Evolutionary conservation across 2,888 invertebrate genomes (phyloP).

Genomic region (Sericinus montela): DNA sequence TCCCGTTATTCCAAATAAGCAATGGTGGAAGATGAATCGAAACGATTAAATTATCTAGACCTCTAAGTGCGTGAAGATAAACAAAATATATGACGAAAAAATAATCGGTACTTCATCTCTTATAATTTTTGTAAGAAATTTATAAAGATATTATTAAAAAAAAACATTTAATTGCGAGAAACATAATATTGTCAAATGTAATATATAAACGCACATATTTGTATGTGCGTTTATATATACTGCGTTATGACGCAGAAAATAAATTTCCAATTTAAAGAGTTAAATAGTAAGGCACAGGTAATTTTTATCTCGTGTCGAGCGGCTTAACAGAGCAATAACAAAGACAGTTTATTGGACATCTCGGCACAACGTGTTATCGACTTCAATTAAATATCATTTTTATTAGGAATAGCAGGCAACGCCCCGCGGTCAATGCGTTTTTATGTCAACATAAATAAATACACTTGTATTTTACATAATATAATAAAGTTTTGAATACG

Average conservation of each 20-base stretch:
- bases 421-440: slow-evolving; percentile 56
- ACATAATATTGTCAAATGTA: too few species aligned
- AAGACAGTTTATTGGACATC: slow-evolving; percentile 72
- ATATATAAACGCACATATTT: too few species aligned
- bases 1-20: too few species aligned
- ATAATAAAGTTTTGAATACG: not conserved
- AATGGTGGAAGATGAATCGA: too few species aligned
- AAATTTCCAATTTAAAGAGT: slow-evolving; percentile 9
- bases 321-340: slow-evolving; percentile 71
- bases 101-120: too few species aligned
- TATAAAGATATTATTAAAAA: too few species aligned
- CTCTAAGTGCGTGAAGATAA: too few species aligned
- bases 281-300: slow-evolving; percentile 38
- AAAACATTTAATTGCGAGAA: too few species aligned
- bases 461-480: slow-evolving; percentile 33
- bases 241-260: slow-evolving; percentile 1
- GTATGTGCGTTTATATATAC: too few species aligned
- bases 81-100: too few species aligned
- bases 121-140: too few species aligned
- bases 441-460: slow-evolving; percentile 45
- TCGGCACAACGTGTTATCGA: slow-evolving; percentile 68
- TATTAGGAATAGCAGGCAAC: slow-evolving; percentile 67
- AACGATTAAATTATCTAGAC: too few species aligned
- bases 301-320: slow-evolving; percentile 56
- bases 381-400: slow-evolving; percentile 77